Conservation (phyloP, 1,140 invertebrate genomes). For the Sminthurides bifidus region DNA sequence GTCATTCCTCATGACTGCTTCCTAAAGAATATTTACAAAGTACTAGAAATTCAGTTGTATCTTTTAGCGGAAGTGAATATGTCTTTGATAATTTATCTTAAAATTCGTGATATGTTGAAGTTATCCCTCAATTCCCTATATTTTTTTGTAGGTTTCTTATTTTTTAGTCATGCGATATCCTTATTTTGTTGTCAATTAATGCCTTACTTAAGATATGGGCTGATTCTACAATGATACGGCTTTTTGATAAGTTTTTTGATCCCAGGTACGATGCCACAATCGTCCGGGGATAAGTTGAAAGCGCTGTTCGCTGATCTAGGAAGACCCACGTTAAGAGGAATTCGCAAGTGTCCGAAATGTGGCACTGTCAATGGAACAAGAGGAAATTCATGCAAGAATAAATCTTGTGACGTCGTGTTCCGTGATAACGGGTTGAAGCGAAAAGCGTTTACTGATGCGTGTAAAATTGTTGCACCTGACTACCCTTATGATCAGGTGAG, state of each 20-base stretch:
- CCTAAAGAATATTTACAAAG: too few relatives aligned
- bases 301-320: conserved; percentile 49
- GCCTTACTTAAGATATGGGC: too few relatives aligned
- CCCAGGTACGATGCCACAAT: not conserved
- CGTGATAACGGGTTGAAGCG: conserved; percentile 50
- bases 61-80: too few relatives aligned
- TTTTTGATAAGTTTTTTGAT: too few relatives aligned
- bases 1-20: too few relatives aligned
- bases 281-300: conserved; percentile 10
- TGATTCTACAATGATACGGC: conserved; percentile 14
- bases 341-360: conserved; percentile 66
- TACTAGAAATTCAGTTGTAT: too few relatives aligned
- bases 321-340: conserved; percentile 54
- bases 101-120: too few relatives aligned
- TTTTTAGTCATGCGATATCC: too few relatives aligned
- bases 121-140: too few relatives aligned
- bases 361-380: conserved; percentile 63
- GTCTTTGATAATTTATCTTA: too few relatives aligned
- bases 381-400: conserved; percentile 63
- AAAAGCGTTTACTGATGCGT: conserved; percentile 53
- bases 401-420: conserved; percentile 56
- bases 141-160: too few relatives aligned
- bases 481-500: not conserved
- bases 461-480: conserved; percentile 29
- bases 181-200: too few relatives aligned